These are phyloP conservation scores for Augochlorella aurata DNA, from an alignment of 2,888 invertebrate species.

Conservation along the genomic window DNA sequence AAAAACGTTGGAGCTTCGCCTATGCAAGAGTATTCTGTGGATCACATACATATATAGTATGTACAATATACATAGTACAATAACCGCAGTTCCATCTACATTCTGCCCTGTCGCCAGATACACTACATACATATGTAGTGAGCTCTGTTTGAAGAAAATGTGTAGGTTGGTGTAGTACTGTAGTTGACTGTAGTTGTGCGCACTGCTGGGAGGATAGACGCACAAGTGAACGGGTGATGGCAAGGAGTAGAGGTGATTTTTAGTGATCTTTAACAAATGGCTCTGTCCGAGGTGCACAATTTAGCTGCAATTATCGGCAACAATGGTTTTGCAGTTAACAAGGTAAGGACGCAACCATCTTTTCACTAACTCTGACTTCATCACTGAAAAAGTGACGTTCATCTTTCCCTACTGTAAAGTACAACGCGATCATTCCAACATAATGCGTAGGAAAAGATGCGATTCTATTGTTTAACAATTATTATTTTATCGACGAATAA, in stretches of 20 bases:
- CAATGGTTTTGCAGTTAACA: constrained; percentile 76
- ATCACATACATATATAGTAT: background rate
- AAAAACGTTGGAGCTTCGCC: background rate
- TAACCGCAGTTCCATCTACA: constrained; percentile 43
- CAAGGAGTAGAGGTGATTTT: constrained; percentile 68
- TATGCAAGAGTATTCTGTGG: background rate
- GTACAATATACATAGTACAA: constrained; percentile 18
- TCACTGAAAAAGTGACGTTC: constrained; percentile 46
- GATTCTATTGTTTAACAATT: constrained; percentile 11
- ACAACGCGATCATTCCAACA: constrained; percentile 32
- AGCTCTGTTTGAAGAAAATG: constrained; percentile 46
- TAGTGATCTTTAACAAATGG: constrained; percentile 71
- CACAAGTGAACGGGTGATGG: constrained; percentile 73
- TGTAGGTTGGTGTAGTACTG: constrained; percentile 34
- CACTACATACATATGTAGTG: constrained; percentile 11
- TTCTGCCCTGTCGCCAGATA: constrained; percentile 43
- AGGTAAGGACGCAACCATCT: constrained; percentile 67
- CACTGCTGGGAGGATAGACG: constrained; percentile 50
- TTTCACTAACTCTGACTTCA: constrained; percentile 22
- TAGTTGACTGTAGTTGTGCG: constrained; percentile 34
- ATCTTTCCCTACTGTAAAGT: constrained; percentile 41
- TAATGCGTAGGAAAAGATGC: constrained; percentile 22
- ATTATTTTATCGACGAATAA: background rate
- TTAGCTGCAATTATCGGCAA: constrained; percentile 75
- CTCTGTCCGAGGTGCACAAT: constrained; percentile 78